phyloP scores from a whole-genome alignment of 2,888 invertebrate genomes.

The Callosobruchus maculatus region DNA sequence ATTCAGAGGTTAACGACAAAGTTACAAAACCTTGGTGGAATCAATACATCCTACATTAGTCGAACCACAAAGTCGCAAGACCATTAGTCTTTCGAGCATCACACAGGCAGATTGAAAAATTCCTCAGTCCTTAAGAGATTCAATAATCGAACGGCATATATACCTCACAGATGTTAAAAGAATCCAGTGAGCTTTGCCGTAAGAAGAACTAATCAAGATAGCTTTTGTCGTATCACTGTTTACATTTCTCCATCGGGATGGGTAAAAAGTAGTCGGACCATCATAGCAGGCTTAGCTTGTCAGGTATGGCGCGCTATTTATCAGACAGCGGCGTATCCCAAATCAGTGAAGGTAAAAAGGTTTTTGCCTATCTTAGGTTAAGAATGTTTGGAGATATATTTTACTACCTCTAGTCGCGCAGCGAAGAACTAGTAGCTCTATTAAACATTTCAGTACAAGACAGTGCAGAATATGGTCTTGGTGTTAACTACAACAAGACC shows the following conservation, averaged over 20 bases:
- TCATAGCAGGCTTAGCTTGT: slow-evolving; percentile 1
- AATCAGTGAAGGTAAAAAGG: too few relatives aligned
- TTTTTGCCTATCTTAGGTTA: too few relatives aligned
- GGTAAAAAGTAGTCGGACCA: slow-evolving; percentile 9
- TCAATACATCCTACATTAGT: too few relatives aligned
- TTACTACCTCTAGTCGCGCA: too few relatives aligned
- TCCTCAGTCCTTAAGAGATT: not conserved
- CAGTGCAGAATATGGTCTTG: too few relatives aligned
- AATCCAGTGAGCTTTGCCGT: not conserved
- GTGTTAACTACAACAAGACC: too few relatives aligned
- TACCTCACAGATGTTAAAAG: not conserved
- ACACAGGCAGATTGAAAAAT: not conserved
- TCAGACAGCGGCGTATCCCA: not conserved
- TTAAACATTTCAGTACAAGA: too few relatives aligned
- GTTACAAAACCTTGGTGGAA: too few relatives aligned
- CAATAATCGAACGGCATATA: not conserved
- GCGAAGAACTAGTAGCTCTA: too few relatives aligned
- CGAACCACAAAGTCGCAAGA: not conserved
- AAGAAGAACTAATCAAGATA: slow-evolving; percentile 34
- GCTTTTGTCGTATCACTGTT: slow-evolving; percentile 41
- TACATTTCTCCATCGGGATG: slow-evolving; percentile 29
- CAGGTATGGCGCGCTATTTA: slow-evolving; percentile 4
- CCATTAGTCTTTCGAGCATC: not conserved
- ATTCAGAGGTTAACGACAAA: too few relatives aligned
- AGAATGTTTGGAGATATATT: too few relatives aligned